Conservation (phyloP, 1,140 invertebrate species). For the Riptortus pedestris region DNA sequence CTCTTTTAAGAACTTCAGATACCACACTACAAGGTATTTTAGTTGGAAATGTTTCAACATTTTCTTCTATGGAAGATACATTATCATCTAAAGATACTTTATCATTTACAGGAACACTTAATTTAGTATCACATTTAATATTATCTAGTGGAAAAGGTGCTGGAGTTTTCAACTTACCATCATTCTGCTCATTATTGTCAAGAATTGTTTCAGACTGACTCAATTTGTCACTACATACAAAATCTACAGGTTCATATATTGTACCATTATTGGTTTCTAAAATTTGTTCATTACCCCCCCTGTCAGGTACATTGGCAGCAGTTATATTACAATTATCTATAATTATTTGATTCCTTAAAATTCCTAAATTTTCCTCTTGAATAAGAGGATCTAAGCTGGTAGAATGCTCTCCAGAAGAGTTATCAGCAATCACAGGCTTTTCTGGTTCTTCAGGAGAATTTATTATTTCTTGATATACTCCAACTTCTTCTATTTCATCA, state of each 20-base stretch:
- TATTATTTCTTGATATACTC: neutral
- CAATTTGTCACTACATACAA: slow-evolving; percentile 15
- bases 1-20: slow-evolving; percentile 23
- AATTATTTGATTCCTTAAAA: neutral
- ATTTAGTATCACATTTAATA: slow-evolving; percentile 23
- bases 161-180: neutral
- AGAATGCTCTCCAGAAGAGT: neutral
- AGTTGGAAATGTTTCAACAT: no score
- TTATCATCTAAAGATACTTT: slow-evolving; percentile 10
- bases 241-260: slow-evolving; percentile 23
- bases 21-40: slow-evolving; percentile 21
- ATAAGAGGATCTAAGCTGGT: neutral
- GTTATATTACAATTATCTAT: slow-evolving; percentile 3
- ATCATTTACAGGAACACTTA: slow-evolving; percentile 19
- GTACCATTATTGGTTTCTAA: slow-evolving; percentile 30
- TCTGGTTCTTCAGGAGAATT: neutral
- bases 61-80: neutral
- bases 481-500: neutral
- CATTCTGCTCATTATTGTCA: slow-evolving; percentile 14
- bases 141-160: slow-evolving; percentile 14
- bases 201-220: slow-evolving; percentile 28
- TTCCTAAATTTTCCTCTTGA: neutral
- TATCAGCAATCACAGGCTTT: neutral
- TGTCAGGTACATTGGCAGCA: slow-evolving; percentile 35
- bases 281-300: slow-evolving; percentile 35